Evolutionary conservation across 30 jellyfish, hydroid and myxozoan genomes (phyloP), one percentile per base, ranked within the genome.

Genomic region (Aurelia coerulea): DNA sequence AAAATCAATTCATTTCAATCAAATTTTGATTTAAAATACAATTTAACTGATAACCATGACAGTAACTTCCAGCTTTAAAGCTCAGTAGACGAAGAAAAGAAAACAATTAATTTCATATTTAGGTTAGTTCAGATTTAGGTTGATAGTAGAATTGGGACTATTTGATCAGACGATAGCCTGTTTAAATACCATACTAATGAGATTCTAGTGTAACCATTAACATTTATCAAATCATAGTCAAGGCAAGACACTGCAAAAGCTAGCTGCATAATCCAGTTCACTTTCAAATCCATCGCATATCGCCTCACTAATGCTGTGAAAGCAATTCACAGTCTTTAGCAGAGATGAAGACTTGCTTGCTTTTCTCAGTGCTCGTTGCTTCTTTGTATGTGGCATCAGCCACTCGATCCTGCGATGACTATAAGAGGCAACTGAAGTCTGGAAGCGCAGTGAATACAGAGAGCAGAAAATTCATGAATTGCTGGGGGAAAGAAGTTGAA

Each of bases 401-500:
- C 0, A 41, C 56, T 15, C 80, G 23, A 35, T 2, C n/a, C 32
- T 79, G 89, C 51, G 80, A 37, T 2, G 58, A 63, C 59, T 79
- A 79, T 70, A 79, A 79, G 70, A 79, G 84, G 56, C 70, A 83
- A 3, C 37, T 84, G 12, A 84, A 95, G 76, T 58, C 60, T 1
- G 63, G 73, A 5, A 14, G 92, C 62, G 76, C 78, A 4, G 79
- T 52, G 37, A 54, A 70, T 49, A 17, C 68, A 6, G 79, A 17
- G 34, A 65, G 52, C 35, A 69, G 76, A 33, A 83, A 75, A 39
- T 95, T 95, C 53, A 35, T 95, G 84, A 90, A 95, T 66, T 95
- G 99, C 60, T 95, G 97, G 98, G 94, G 96, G 46, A 62, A 46
- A 33, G 94, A 80, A 62, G 97, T 95, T 19, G 94, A 90, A 68